These are phyloP conservation scores for Crotalus tigris DNA, from an alignment of 2,113 vertebrate genomes.

Conservation along the genomic window DNA sequence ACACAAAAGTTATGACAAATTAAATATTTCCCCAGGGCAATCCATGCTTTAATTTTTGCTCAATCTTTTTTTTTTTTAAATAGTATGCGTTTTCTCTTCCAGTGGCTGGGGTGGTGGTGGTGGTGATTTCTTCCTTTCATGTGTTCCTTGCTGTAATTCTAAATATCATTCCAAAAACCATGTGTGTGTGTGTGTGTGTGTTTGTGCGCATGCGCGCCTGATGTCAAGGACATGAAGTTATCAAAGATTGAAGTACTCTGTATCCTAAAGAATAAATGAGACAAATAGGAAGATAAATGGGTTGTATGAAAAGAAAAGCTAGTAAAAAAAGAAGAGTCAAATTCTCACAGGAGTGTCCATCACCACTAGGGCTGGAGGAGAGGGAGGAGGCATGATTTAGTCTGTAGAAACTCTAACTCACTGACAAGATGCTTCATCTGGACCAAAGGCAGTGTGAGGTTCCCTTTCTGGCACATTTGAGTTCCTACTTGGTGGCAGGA, in stretches of 20 bases:
- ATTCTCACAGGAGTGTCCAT: not conserved
- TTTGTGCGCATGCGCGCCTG: fast-evolving
- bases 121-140: not conserved
- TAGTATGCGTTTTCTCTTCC: constrained; percentile 12
- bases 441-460: not conserved
- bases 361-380: not conserved
- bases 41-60: constrained; percentile 17
- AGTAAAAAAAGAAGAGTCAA: not conserved
- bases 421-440: not conserved
- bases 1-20: constrained; percentile 29
- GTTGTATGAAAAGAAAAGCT: not conserved
- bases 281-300: not conserved
- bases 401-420: not conserved
- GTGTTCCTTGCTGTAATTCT: constrained; percentile 22
- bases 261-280: constrained; percentile 17
- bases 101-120: not conserved
- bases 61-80: constrained; percentile 9
- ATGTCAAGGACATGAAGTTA: not conserved
- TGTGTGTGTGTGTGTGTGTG: too few relatives aligned
- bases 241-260: not conserved
- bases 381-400: not conserved
- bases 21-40: not conserved
- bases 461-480: not conserved
- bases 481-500: not conserved
- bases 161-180: not conserved